Evolutionary conservation across 2,113 vertebrate genomes (phyloP).

Genomic region (Upupa epops): DNA sequence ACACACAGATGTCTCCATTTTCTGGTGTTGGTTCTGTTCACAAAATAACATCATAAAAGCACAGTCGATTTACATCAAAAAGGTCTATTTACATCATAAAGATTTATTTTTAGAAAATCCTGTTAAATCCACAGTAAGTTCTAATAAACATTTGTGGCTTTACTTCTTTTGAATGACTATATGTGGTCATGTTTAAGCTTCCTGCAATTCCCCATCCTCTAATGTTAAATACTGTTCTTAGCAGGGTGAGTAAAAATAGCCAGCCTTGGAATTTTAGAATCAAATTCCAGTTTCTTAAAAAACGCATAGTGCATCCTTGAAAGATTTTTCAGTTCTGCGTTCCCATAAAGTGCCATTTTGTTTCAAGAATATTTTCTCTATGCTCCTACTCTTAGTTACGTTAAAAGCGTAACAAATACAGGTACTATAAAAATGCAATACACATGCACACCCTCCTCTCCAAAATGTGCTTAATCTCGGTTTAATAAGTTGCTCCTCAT

Average conservation of each 20-base stretch:
- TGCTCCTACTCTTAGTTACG: not conserved
- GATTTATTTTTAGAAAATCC: not conserved
- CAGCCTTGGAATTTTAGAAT: not conserved
- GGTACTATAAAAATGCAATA: not conserved
- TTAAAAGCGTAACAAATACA: not conserved
- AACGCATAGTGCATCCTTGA: not conserved
- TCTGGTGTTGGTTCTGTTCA: not conserved
- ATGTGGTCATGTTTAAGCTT: not conserved
- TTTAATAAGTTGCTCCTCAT: not conserved
- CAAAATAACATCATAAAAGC: not conserved
- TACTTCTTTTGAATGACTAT: not conserved
- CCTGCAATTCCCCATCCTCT: not conserved
- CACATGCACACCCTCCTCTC: not conserved
- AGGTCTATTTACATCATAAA: not conserved
- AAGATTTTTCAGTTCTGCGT: not conserved
- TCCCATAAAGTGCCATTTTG: not conserved
- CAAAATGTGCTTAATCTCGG: not conserved
- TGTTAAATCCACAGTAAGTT: not conserved
- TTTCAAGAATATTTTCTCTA: not conserved
- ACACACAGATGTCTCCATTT: not conserved
- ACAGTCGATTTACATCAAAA: not conserved
- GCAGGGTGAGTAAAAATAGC: not conserved
- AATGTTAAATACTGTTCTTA: not conserved
- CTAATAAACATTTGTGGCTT: not conserved
- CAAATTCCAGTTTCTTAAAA: not conserved